These are phyloP conservation scores for Drosophila subobscura DNA, from an alignment of 1,140 invertebrate species.

Conservation along the genomic window DNA sequence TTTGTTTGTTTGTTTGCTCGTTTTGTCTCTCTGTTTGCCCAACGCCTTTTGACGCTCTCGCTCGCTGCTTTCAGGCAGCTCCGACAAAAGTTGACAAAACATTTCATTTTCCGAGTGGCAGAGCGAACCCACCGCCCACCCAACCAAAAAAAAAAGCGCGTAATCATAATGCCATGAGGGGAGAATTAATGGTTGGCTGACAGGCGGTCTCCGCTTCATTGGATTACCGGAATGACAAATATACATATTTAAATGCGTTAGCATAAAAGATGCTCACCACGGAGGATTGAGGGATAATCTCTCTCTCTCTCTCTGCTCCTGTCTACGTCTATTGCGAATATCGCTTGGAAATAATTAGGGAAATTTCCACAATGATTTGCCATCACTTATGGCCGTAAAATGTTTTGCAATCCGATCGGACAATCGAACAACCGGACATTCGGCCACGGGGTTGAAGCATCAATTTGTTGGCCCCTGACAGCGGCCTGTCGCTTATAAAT, in stretches of 20 bases:
- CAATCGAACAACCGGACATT: background rate
- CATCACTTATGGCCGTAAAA: background rate
- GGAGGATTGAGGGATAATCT: too few relatives aligned
- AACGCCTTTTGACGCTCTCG: slow-evolving; percentile 27
- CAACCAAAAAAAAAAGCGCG: slow-evolving; percentile 36
- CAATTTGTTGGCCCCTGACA: slow-evolving; percentile 56
- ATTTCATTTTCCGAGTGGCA: slow-evolving; percentile 63
- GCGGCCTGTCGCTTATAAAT: slow-evolving; percentile 59
- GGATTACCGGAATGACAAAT: slow-evolving; percentile 14
- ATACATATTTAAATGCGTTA: slow-evolving; percentile 32
- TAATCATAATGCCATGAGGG: slow-evolving; percentile 53
- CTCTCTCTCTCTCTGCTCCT: too few relatives aligned
- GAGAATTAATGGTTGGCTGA: background rate
- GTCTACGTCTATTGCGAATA: too few relatives aligned
- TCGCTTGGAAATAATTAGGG: too few relatives aligned
- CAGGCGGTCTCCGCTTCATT: slow-evolving; percentile 21
- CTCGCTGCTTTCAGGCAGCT: slow-evolving; percentile 62
- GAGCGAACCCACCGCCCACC: background rate
- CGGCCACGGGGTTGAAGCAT: slow-evolving; percentile 21
- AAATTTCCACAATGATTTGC: background rate
- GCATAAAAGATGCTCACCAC: background rate
- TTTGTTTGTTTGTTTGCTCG: slow-evolving; percentile 21
- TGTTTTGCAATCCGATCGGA: slow-evolving; percentile 39
- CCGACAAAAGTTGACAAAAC: slow-evolving; percentile 65
- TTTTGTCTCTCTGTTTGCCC: slow-evolving; percentile 28